Evolutionary conservation across 2,113 vertebrate genomes (phyloP), one percentile per base, ranked within the genome.

Genomic region (Laticauda colubrina): DNA sequence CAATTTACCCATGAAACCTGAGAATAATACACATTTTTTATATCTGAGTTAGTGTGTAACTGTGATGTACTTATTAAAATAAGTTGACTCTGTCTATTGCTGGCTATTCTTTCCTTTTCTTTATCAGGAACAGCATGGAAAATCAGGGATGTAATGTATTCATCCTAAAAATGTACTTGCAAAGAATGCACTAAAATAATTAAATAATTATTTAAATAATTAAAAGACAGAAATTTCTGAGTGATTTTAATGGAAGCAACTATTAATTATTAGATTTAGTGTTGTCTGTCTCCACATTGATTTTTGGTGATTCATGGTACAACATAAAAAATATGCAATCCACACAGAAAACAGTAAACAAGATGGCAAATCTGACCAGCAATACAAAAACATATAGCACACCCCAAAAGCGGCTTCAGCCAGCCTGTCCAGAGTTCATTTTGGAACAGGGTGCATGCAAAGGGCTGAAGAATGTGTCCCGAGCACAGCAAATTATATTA

Each of bases 11-110:
- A 56, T 92, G 93, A 94, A 85, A 0, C 0, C 0, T 57, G 34
- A 92, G 21, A 86, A 1, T 9, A 94, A 91, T n/a, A 48, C 89
- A 90, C 94, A 94, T 90, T 85, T 55, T 34, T 54, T 0, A 10
- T 53, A 56, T 43, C 87, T 0, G 2, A 96, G 5, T 94, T 54
- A 90, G 64, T 0, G 0, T 39, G 1, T 57, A 61, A 57, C n/a
- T 91, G 91, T 20, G 54, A 91, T 85, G 15, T 69, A n/a, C 29
- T 69, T 12, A 59, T 7, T 64, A 64, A 64, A 64, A 64, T 64
- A 26, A 29, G 61, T n/a, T 29, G 61, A 14, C 26, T 61, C 59
- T 64, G 61, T 64, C 61, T 64, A 64, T 29, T 64, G 61, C 26
- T 64, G 3, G 61, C 61, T 29, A 64, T 64, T 3, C 61, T 64